Percentiles rank a stretch among this genome's conserved stretches.
Conservation (phyloP, 2,113 vertebrate genomes). For the Pandion haliaetus region DNA sequence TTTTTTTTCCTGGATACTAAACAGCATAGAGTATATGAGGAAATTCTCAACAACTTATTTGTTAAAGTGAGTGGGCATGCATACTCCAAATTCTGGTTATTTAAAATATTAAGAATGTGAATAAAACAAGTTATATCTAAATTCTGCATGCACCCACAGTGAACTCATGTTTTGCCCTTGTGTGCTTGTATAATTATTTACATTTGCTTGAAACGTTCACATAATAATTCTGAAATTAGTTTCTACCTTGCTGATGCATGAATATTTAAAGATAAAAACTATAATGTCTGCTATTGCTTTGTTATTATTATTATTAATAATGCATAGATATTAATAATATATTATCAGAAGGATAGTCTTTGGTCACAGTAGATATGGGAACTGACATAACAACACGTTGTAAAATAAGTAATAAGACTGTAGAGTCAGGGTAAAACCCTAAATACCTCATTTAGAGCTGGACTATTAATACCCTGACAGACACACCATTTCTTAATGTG, state of each 20-base stretch:
- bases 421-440: neutral
- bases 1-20: neutral
- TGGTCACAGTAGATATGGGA: neutral
- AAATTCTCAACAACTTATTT: neutral
- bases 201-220: neutral
- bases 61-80: neutral
- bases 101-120: neutral
- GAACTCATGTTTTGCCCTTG: neutral
- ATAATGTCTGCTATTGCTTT: neutral
- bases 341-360: neutral
- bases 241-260: neutral
- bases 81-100: neutral
- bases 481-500: neutral
- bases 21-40: neutral
- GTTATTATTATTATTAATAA: neutral
- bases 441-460: neutral
- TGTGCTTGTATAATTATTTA: neutral
- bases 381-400: neutral
- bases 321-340: neutral
- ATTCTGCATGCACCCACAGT: neutral
- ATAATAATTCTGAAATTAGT: neutral
- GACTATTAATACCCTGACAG: neutral
- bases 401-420: neutral
- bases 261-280: neutral
- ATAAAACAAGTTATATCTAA: neutral